Percentiles rank a stretch among this genome's conserved stretches.
Conservation (phyloP, 2,888 invertebrate species). For the Heliconius aoede region DNA sequence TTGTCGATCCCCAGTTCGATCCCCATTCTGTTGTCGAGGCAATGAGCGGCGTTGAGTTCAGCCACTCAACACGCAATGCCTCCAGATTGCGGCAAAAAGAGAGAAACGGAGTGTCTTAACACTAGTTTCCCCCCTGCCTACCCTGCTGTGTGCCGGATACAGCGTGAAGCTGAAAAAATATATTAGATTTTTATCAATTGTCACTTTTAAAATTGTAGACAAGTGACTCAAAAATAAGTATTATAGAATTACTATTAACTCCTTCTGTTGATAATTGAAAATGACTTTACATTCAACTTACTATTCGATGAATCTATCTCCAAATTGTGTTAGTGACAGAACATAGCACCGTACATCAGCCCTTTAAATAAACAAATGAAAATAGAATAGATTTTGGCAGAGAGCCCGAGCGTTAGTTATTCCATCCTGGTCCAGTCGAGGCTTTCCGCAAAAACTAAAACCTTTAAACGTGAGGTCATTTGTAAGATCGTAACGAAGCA, state of each 20-base stretch:
- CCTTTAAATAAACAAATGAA: slow-evolving; percentile 66
- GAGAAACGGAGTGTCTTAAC: too few species aligned
- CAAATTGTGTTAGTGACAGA: slow-evolving; percentile 45
- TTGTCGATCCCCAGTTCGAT: too few species aligned
- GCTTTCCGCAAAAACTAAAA: slow-evolving; percentile 58
- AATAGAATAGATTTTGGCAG: slow-evolving; percentile 67
- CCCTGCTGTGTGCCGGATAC: too few species aligned
- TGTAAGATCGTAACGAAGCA: slow-evolving; percentile 20
- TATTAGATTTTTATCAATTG: too few species aligned
- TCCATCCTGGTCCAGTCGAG: slow-evolving; percentile 54
- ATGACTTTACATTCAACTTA: slow-evolving; percentile 18
- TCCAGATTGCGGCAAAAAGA: too few species aligned
- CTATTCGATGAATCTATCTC: slow-evolving; percentile 41
- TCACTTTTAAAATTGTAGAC: not conserved
- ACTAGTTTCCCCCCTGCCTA: too few species aligned
- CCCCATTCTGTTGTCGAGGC: too few species aligned
- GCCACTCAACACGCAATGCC: too few species aligned
- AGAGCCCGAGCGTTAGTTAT: slow-evolving; percentile 61
- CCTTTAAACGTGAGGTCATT: slow-evolving; percentile 40
- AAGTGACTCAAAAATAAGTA: not conserved
- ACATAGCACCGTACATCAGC: slow-evolving; percentile 62
- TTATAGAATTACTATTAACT: not conserved
- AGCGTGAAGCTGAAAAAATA: too few species aligned
- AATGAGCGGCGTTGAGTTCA: too few species aligned
- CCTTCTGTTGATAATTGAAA: not conserved